Evolutionary conservation across 2,797 vertebrate genomes (phyloP).

Genomic region (Sebastes hubbsi): DNA sequence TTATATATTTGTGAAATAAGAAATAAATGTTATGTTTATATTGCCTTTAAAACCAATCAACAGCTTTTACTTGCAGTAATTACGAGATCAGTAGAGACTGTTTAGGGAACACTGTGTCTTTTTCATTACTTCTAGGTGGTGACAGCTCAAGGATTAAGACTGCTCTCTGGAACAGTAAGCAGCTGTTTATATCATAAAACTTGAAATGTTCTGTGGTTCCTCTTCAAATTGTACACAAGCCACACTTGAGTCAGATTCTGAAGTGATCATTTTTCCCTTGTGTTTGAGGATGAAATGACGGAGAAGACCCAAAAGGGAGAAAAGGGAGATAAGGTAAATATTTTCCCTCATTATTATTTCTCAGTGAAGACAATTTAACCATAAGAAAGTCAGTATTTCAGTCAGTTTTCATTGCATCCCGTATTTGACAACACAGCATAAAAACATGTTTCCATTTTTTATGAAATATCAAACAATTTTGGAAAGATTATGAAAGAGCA

Average conservation of each 20-base stretch:
- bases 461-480: slow-evolving; percentile 16
- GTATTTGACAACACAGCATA: slow-evolving; percentile 11
- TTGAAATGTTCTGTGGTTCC: slow-evolving; percentile 20
- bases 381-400: neutral
- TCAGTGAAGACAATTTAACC: neutral
- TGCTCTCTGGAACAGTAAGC: slow-evolving; percentile 81
- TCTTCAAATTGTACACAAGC: neutral
- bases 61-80: slow-evolving; percentile 9
- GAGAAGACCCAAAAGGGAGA: slow-evolving; percentile 83
- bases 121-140: slow-evolving; percentile 75
- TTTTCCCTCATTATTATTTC: slow-evolving; percentile 15
- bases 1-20: neutral
- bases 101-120: slow-evolving; percentile 45
- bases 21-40: neutral
- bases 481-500: slow-evolving; percentile 27
- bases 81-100: neutral
- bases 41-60: neutral
- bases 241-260: slow-evolving; percentile 5
- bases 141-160: slow-evolving; percentile 84
- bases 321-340: slow-evolving; percentile 89
- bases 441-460: slow-evolving; percentile 3
- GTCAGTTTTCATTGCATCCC: slow-evolving; percentile 12
- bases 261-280: slow-evolving; percentile 44
- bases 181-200: slow-evolving; percentile 17
- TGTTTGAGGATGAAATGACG: slow-evolving; percentile 70